phyloP scores from a whole-genome alignment of 2,797 vertebrate genomes.

The Streptopelia turtur region DNA sequence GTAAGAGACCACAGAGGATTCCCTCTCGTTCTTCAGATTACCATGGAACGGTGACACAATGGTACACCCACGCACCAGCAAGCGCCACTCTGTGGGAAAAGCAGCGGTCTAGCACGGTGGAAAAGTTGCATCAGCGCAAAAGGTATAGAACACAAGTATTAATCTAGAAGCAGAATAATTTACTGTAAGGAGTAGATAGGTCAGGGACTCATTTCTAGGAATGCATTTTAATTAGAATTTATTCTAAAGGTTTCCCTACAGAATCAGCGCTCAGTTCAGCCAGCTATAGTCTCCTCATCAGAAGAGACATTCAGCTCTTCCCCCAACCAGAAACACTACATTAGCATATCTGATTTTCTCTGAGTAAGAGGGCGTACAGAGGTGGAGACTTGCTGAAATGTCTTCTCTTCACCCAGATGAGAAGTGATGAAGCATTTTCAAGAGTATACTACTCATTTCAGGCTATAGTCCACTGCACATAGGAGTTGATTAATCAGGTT shows the following conservation, averaged over 20 bases:
- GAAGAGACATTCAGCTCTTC: conserved; percentile 38
- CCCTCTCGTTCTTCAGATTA: conserved; percentile 66
- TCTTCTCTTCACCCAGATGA: neutral
- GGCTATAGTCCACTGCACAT: neutral
- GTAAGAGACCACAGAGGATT: conserved; percentile 78
- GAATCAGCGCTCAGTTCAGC: neutral
- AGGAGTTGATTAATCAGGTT: neutral
- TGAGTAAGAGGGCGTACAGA: neutral
- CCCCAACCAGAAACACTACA: neutral
- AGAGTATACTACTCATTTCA: neutral
- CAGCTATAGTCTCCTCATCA: neutral
- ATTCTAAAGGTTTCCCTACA: conserved; percentile 59
- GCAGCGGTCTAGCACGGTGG: conserved; percentile 45
- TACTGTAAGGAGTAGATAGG: conserved; percentile 75
- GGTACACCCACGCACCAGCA: neutral
- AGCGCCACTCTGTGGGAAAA: conserved; percentile 61
- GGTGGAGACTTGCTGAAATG: neutral
- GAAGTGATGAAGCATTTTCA: conserved; percentile 44
- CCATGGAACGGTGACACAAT: conserved; percentile 70
- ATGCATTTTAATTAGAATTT: conserved; percentile 40
- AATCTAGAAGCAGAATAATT: conserved; percentile 65
- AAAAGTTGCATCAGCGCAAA: conserved; percentile 70
- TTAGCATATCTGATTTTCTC: neutral
- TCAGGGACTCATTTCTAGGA: conserved; percentile 76
- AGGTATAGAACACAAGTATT: conserved; percentile 36